Base-by-base conservation (phyloP, 2,797 vertebrate genomes). In the Tolypeutes matacus region DNA sequence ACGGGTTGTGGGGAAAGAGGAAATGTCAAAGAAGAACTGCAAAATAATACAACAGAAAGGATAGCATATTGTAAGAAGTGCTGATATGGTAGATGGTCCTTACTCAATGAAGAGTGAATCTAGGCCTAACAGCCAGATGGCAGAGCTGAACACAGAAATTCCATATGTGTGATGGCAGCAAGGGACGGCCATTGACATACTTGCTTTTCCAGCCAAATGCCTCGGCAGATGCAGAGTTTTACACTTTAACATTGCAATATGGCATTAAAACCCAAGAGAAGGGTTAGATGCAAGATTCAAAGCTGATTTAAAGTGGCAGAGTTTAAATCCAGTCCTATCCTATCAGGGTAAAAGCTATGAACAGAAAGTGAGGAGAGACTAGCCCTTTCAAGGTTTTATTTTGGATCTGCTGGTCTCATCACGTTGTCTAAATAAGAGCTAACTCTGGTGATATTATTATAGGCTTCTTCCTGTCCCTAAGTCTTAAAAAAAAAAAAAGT, bases 151-250 rank as follows among this genome's bases (percentile, higher is more conserved):
- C 98, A 98, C 97, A 98, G 98, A 98, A 98, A 98, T 98, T 98
- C 98, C 98, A 96, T 98, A 98, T 98, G 98, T 98, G 98, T 97
- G 98, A 97, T 97, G 97, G 98, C 97, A 98, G 95, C 93, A 14
- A 98, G 98, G 98, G 98, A 98, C 92, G 93, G 93, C 90, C 97
- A 29, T 97, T 98, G 98, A 98, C 98, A 98, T 98, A 98, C 97
- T 98, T 98, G 98, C 96, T 98, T 98, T 98, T 98, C 97, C 97
- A 97, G 98, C 98, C 98, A 98, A 98, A 98, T 98, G 98, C 97
- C 97, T 98, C 93, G n/a, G 97, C 98, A 98, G 98, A 98, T 98
- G 98, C 97, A 98, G 97, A 98, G 95, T 98, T 98, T 98, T 98
- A 98, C 97, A 98, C 97, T 98, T 98, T 98, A 98, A 98, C 98